phyloP scores from a whole-genome alignment of 2,888 invertebrate genomes.

The Limulus polyphemus region DNA sequence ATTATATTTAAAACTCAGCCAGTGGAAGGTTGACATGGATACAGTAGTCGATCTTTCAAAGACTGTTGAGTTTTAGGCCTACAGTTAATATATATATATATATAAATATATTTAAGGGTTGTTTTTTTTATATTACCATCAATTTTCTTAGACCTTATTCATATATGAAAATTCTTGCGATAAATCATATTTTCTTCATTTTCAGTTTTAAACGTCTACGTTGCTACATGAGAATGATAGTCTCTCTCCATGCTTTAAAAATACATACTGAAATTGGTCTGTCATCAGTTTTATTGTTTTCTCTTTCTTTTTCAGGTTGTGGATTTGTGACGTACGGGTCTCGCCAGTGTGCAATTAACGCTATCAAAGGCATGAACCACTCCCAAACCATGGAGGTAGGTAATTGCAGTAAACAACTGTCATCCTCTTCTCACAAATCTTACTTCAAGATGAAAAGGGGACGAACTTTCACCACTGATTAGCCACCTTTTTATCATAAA shows the following conservation, averaged over 20 bases:
- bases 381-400: constrained; percentile 93
- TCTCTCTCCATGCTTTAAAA: too few species aligned
- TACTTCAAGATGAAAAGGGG: constrained; percentile 4
- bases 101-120: too few species aligned
- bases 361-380: constrained; percentile 95
- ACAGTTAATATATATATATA: too few species aligned
- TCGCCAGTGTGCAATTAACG: constrained; percentile 91
- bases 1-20: too few species aligned
- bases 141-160: too few species aligned
- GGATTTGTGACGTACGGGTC: constrained; percentile 98
- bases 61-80: too few species aligned
- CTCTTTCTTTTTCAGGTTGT: constrained; percentile 49
- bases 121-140: too few species aligned
- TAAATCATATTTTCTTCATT: background rate
- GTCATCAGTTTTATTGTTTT: background rate
- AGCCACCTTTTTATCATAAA: too few species aligned
- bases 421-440: background rate
- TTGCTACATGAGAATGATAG: too few species aligned
- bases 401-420: constrained; percentile 1
- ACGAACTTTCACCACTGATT: background rate
- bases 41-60: too few species aligned
- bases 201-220: background rate
- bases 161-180: background rate
- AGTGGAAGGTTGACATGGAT: too few species aligned
- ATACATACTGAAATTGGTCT: background rate